These are phyloP conservation scores for Tachyglossus aculeatus DNA, from an alignment of 2,797 vertebrate species.

Conservation along the genomic window DNA sequence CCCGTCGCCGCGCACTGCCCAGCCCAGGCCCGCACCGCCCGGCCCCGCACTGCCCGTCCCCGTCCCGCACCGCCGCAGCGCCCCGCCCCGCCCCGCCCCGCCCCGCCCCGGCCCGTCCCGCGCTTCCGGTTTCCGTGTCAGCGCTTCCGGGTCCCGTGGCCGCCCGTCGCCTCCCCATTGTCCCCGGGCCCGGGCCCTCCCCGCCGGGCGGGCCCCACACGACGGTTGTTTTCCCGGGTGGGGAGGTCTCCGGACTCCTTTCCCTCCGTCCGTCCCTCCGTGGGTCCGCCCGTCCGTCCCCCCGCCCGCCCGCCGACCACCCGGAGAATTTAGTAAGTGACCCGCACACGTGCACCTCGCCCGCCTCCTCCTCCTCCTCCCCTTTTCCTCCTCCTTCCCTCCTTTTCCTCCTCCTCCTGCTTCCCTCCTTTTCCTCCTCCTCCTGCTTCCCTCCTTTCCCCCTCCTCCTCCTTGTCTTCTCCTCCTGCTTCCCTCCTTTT, in stretches of 20 bases:
- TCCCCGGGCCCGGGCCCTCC: no score
- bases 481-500: neutral
- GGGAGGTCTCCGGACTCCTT: no score
- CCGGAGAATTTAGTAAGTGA: constrained; percentile 1
- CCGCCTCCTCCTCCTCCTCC: neutral
- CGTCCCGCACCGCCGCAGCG: neutral
- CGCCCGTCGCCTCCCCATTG: no score
- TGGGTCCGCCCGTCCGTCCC: no score
- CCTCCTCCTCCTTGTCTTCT: neutral
- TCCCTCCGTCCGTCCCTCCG: no score
- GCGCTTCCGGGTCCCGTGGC: neutral
- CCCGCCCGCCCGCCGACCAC: no score
- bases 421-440: no score
- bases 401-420: neutral
- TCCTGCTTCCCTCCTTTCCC: neutral
- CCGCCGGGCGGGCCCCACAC: no score
- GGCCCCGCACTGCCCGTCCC: neutral
- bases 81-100: neutral
- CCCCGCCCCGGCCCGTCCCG: no score
- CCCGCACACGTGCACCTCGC: no score
- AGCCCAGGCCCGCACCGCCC: neutral
- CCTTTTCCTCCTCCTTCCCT: neutral
- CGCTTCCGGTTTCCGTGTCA: neutral
- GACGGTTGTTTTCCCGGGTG: no score
- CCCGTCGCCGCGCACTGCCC: neutral